A percentile compares a stretch with the other conserved stretches of the same genome.
Evolutionary conservation across 1,140 invertebrate species (phyloP).

Genomic region (Bombus waltoni): DNA sequence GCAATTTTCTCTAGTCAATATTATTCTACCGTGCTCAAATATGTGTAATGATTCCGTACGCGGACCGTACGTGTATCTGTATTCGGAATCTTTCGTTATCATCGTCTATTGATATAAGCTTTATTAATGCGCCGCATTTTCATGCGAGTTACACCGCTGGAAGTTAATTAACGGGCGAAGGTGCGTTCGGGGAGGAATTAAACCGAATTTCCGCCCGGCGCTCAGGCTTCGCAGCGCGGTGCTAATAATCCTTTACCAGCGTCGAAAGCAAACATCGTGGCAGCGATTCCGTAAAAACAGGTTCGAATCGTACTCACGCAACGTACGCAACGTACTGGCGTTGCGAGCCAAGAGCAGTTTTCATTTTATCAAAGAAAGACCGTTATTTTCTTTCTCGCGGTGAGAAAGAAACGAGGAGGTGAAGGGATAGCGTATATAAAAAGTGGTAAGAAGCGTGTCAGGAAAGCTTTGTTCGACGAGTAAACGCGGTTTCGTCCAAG

Average conservation of each 20-base stretch:
- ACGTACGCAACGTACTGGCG: too few species aligned
- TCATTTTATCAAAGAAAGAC: neutral
- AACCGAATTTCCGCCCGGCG: neutral
- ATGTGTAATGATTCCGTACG: neutral
- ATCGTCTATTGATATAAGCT: slow-evolving; percentile 10
- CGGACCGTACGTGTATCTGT: neutral
- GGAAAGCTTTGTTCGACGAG: neutral
- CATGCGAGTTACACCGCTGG: neutral
- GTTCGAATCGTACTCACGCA: neutral
- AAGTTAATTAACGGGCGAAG: slow-evolving; percentile 7
- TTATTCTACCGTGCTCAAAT: slow-evolving; percentile 10
- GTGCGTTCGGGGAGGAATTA: neutral
- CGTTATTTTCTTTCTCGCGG: slow-evolving; percentile 14
- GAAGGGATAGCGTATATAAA: neutral
- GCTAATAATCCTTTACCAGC: neutral
- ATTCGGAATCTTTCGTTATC: neutral
- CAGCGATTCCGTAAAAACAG: neutral
- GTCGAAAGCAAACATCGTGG: slow-evolving; percentile 3
- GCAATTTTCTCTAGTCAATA: slow-evolving; percentile 32
- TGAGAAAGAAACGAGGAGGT: neutral
- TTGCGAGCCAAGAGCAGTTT: neutral
- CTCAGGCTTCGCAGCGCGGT: neutral
- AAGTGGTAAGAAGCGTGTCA: neutral
- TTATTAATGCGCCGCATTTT: slow-evolving; percentile 8
- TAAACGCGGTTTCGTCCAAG: neutral